Conservation (phyloP, 2,888 invertebrate species). For the Campoletis raptor region DNA sequence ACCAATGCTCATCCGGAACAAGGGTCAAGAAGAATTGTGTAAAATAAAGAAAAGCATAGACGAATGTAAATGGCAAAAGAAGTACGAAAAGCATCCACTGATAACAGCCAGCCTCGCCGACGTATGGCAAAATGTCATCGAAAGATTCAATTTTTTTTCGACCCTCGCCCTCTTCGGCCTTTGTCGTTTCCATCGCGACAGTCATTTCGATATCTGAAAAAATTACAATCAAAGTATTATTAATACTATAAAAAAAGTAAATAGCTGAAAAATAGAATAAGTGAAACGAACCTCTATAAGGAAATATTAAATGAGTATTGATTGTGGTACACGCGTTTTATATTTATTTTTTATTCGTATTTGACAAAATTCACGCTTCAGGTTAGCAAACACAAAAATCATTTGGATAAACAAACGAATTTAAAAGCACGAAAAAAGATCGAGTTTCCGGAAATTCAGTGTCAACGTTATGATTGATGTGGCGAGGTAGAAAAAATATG, state of each 20-base stretch:
- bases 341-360: background rate
- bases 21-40: constrained; percentile 84
- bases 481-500: background rate
- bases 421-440: background rate
- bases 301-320: background rate
- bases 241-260: background rate
- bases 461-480: background rate
- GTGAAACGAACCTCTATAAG: background rate
- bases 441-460: background rate
- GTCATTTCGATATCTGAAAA: constrained; percentile 78
- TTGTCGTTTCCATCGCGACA: constrained; percentile 76
- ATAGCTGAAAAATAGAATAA: background rate
- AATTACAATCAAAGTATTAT: background rate
- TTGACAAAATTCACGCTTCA: background rate
- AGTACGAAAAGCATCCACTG: constrained; percentile 82
- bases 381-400: background rate
- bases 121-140: constrained; percentile 82
- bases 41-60: constrained; percentile 83
- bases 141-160: constrained; percentile 80
- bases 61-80: constrained; percentile 83
- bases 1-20: constrained; percentile 84
- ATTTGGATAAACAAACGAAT: background rate
- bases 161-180: constrained; percentile 77
- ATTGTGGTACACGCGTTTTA: background rate
- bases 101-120: constrained; percentile 83